Percentiles rank a stretch among this genome's conserved stretches.
Conservation (phyloP, 2,888 invertebrate genomes). For the Brachyptera risi region DNA sequence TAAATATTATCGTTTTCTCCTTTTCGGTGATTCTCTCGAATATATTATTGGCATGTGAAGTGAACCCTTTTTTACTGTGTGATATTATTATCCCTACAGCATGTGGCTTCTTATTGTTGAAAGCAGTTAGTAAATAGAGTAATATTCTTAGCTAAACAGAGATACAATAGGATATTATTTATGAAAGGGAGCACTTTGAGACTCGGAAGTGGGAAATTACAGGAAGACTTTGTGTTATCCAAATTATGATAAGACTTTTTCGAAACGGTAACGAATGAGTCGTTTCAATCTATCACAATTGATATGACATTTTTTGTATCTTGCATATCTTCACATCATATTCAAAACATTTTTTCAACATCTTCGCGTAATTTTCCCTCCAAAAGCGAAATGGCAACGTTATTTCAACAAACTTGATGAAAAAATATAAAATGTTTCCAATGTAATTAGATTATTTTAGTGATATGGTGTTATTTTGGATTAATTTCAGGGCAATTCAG, state of each 20-base stretch:
- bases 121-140: background rate
- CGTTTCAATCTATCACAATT: no score
- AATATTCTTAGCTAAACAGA: background rate
- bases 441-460: background rate
- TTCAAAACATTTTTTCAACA: no score
- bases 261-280: no score
- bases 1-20: no score
- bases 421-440: no score
- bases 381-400: no score
- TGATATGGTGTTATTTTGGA: slow-evolving; percentile 46
- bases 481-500: slow-evolving; percentile 45
- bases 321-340: no score
- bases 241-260: no score
- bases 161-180: background rate
- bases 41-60: background rate
- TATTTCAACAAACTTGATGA: no score
- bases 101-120: background rate
- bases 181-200: background rate
- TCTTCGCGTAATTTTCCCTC: no score
- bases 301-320: no score
- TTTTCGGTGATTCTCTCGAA: no score
- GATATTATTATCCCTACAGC: background rate
- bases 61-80: background rate
- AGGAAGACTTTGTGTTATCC: slow-evolving; percentile 43
- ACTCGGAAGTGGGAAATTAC: background rate